Base-by-base conservation (phyloP, 2,113 vertebrate species). In the Lepisosteus oculatus region DNA sequence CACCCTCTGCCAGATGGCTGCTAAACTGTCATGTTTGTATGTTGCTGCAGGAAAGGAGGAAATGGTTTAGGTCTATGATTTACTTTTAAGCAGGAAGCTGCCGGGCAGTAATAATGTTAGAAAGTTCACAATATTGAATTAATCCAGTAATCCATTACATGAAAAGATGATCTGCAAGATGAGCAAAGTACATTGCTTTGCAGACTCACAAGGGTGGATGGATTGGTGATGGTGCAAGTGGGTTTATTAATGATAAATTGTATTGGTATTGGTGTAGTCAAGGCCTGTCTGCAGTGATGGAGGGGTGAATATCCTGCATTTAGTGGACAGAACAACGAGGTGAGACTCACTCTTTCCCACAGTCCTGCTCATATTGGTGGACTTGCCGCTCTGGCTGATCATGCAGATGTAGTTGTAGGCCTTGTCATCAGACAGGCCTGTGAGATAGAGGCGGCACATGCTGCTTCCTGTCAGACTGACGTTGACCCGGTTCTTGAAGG, bases 341-440 rank as follows among this genome's bases (percentile, higher is more conserved):
- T n/a, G 61, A 14, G 8, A 72, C 71, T 72, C 54, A 72, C 71
- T 44, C 6, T 11, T 9, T 41, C 65, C 54, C 6, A 72, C 13
- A 8, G 71, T 62, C 63, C 65, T 44, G 62, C 61, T 65, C 3
- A 41, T 63, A 17, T 72, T 63, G 29, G 43, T 54, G 4, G n/a
- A 29, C 5, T 17, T 51, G 4, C 8, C 42, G 14, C 54, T 54
- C 0, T 8, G 71, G 3, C 17, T 42, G 13, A 72, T 43, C 6
- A 54, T 41, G 62, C 71, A 72, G 62, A 13, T 59, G 71, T 72
- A 72, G 54, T 62, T 72, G 41, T 63, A 55, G 47, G 71, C 51
- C 54, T 66, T 65, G 0, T 65, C 55, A 8, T 45, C 42, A n/a
- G 14, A 4, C 0, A 65, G 12, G 13, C 11, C 54, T 8, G 55